Conservation (phyloP, 2,888 invertebrate genomes). For the Leptogaster cylindrica region DNA sequence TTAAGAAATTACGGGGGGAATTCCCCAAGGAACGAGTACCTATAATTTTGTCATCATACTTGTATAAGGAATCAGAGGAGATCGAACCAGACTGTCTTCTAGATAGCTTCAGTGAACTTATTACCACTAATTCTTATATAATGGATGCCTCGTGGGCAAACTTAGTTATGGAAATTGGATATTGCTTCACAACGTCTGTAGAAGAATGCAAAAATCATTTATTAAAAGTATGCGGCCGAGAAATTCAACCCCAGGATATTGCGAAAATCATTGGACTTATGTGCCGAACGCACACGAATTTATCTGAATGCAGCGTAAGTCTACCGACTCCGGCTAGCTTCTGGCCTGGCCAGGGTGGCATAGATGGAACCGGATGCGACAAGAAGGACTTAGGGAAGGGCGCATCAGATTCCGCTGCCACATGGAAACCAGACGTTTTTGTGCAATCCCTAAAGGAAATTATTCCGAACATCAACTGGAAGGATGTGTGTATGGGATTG, state of each 20-base stretch:
- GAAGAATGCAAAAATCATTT: conserved; percentile 89
- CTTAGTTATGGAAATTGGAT: conserved; percentile 88
- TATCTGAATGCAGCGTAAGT: conserved; percentile 74
- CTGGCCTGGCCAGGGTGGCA: conserved; percentile 63
- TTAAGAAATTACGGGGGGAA: conserved; percentile 81
- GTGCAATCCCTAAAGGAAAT: conserved; percentile 90
- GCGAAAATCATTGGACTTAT: conserved; percentile 86
- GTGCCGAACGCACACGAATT: conserved; percentile 76
- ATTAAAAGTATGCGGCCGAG: conserved; percentile 79
- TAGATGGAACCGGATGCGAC: conserved; percentile 52
- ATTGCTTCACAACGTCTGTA: conserved; percentile 82
- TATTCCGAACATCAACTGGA: conserved; percentile 87
- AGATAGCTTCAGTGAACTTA: conserved; percentile 40
- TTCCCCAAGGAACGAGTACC: conserved; percentile 89
- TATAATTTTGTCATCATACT: conserved; percentile 84
- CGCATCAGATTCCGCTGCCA: conserved; percentile 62
- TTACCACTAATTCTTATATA: conserved; percentile 61
- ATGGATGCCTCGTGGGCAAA: conserved; percentile 82
- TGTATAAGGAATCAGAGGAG: conserved; percentile 83
- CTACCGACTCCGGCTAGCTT: conserved; percentile 72
- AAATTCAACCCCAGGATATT: conserved; percentile 82
- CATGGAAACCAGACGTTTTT: conserved; percentile 95
- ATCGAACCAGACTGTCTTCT: conserved; percentile 50
- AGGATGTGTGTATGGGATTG: conserved; percentile 87
- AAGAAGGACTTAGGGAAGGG: conserved; percentile 65